phyloP scores from a whole-genome alignment of 2,113 vertebrate species.

The Cairina moschata region DNA sequence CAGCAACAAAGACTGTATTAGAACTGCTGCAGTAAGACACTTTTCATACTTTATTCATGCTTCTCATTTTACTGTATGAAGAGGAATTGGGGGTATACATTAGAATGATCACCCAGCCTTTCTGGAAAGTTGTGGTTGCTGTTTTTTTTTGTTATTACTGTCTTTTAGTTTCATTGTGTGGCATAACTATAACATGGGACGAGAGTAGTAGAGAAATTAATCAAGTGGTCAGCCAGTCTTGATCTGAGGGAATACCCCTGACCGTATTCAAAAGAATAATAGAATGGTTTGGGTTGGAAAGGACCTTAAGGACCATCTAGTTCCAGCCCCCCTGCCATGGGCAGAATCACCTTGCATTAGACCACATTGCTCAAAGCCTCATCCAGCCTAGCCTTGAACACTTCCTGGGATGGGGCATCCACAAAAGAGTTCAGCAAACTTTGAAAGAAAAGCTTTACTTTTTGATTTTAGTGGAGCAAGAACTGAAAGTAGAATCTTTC shows the following conservation, averaged over 20 bases:
- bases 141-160: no score
- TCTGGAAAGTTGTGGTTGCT: neutral
- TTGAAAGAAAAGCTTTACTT: neutral
- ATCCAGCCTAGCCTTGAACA: no score
- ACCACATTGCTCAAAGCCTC: no score
- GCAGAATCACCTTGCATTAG: no score
- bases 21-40: neutral
- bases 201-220: neutral
- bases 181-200: neutral
- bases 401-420: no score
- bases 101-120: neutral
- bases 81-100: neutral
- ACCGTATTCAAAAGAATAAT: neutral
- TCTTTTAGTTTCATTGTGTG: no score
- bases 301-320: no score
- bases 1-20: neutral
- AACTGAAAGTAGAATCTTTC: neutral
- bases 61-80: neutral
- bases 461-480: neutral
- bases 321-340: no score
- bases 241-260: neutral
- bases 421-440: neutral
- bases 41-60: neutral
- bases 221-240: neutral
- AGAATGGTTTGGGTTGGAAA: no score